phyloP scores from a whole-genome alignment of 2,113 vertebrate species.

The Nyctibius bracteatus region DNA sequence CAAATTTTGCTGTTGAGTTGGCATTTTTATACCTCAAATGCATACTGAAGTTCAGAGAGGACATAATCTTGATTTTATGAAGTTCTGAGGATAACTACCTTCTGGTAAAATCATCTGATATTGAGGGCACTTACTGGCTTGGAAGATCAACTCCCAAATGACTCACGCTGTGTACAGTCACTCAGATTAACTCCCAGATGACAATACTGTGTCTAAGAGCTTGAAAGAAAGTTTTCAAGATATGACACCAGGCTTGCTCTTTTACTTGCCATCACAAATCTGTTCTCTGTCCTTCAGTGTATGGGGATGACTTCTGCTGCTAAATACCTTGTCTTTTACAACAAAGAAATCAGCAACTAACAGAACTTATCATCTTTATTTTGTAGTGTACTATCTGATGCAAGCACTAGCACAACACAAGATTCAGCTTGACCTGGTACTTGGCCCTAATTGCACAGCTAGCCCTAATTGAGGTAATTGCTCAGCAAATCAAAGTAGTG shows the following conservation, averaged over 20 bases:
- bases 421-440: background rate
- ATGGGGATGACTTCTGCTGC: background rate
- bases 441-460: background rate
- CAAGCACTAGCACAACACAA: background rate
- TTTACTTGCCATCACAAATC: background rate
- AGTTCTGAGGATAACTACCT: background rate
- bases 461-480: slow-evolving; percentile 32
- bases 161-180: background rate
- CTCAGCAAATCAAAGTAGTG: slow-evolving; percentile 38
- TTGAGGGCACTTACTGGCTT: background rate
- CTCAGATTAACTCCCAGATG: background rate
- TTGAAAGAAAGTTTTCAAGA: background rate
- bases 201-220: background rate
- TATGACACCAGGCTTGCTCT: background rate
- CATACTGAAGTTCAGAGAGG: background rate
- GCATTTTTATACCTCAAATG: background rate
- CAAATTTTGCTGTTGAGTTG: background rate
- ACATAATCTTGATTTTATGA: background rate
- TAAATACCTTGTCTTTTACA: background rate
- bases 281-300: background rate
- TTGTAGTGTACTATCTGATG: background rate
- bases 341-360: background rate
- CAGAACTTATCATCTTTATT: background rate
- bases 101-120: background rate
- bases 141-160: background rate